Evolutionary conservation across 1,140 invertebrate species (phyloP), one percentile per base, ranked within the genome.

Genomic region (Epicauta chinensis): DNA sequence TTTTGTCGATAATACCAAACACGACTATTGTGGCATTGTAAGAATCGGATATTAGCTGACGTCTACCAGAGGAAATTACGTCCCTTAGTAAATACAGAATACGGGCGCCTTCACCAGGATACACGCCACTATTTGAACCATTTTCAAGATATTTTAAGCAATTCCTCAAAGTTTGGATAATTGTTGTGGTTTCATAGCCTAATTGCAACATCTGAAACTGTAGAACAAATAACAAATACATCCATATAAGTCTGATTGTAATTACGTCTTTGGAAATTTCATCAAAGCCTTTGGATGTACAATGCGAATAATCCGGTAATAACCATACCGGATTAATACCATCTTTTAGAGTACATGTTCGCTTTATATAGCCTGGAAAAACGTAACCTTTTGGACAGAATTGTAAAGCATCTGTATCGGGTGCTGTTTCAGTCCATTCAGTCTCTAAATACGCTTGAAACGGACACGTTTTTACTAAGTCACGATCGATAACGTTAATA

Each of bases 261-360:
- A 65, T 71, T 72, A 87, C 83, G 63, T 81, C 76, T 60, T 81
- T 77, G 59, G 81, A 81, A 52, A 83, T 81, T 46, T 76, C 69
- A 17, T 77, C 66, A 7, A 89, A 66, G 1, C 80, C 76, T 58
- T 84, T 77, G 6, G 81, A 77, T 1, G 86, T 72, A 58, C 87
- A 90, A 9, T 73, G 71, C 2, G 84, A 85, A 62, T 87, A 89
- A 64, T 89, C 84, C 2, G 87, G 83, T 16, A 77, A 68, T 36
- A 79, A 75, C 87, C 87, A 90, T 49, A 80, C 78, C 1, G 84
- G 78, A 23, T 78, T 80, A 9, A 73, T 73, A 1, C 74, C 70
- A 58, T 80, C 77, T n/a, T 72, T 74, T 60, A 81, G 75, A 16
- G 73, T 73, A 55, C 81, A 83, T 4, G 74, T 68, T 36, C 81